A percentile compares a stretch with the other conserved stretches of the same genome.
Evolutionary conservation across 1,140 invertebrate genomes (phyloP).

Genomic region (Asbolus verrucosus): DNA sequence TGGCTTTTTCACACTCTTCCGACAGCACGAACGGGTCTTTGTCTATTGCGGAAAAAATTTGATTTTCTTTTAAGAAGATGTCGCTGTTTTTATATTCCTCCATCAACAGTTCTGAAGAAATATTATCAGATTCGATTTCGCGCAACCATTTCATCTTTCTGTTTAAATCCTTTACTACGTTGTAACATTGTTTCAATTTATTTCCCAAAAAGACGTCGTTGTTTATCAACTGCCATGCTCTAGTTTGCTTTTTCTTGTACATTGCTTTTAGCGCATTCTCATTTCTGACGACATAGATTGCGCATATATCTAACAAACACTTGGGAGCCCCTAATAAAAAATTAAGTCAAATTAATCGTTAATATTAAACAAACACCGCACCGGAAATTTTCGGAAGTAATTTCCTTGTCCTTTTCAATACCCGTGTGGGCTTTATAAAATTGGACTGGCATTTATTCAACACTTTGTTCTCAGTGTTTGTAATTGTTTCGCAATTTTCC

Average conservation of each 20-base stretch:
- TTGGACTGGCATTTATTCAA: conserved; percentile 26
- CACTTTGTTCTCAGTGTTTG: conserved; percentile 6
- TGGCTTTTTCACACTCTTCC: conserved; percentile 37
- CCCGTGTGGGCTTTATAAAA: conserved; percentile 10
- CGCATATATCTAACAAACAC: conserved; percentile 56
- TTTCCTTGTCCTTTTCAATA: background rate
- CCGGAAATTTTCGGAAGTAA: background rate
- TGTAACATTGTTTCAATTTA: conserved; percentile 52
- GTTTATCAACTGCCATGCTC: conserved; percentile 57
- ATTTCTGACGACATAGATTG: conserved; percentile 54
- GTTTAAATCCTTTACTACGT: conserved; percentile 57
- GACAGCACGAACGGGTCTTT: conserved; percentile 53
- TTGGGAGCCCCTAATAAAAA: conserved; percentile 1
- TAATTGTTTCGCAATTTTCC: conserved; percentile 20
- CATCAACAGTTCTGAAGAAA: conserved; percentile 51
- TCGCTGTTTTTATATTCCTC: conserved; percentile 57
- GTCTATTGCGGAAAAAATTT: conserved; percentile 48
- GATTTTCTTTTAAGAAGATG: conserved; percentile 55
- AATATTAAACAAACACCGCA: background rate
- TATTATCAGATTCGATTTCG: conserved; percentile 57
- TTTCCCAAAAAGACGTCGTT: conserved; percentile 43
- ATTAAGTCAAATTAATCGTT: background rate
- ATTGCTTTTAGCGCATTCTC: conserved; percentile 46
- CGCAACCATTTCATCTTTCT: conserved; percentile 58
- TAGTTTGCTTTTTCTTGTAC: conserved; percentile 53